Base-by-base conservation (phyloP, 2,888 invertebrate species). In the Heteromurus nitidus region DNA sequence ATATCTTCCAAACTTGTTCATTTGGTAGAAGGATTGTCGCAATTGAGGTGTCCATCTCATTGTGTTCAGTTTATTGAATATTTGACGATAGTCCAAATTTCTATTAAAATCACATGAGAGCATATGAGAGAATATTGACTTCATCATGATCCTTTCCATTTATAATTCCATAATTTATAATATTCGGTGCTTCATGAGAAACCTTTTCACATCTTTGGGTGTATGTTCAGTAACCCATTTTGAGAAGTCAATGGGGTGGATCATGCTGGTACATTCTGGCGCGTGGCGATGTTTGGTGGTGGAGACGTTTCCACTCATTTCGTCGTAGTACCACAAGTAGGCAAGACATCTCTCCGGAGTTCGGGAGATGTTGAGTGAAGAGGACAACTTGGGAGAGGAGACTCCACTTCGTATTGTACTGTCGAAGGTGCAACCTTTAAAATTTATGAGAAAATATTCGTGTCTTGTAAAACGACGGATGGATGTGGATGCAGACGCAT, bases 271-370 rank as follows among this genome's bases (percentile, higher is more conserved):
- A 44, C 80, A 80, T 9, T 80, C 73, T 26, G 26, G 30, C 3
- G 13, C 20, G 18, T 24, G 28, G 1, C 9, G 47, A 16, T n/a
- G 13, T 1, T 68, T 80, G 7, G 1, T 26, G 1, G 9, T 20
- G 9, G 74, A 36, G 2, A 42, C 36, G 22, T 36, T 67, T 28
- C 30, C 24, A 22, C 36, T 64, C n/a, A 7, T 72, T 11, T 80
- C 74, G 13, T 70, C 30, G 22, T 67, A 73, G 28, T 80, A 80
- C 80, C 80, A 80, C 36, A 80, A 28, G 18, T 80, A 80, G 28
- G 80, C 80, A 9, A 80, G 26, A 42, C 80, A 80, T 36, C 80
- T 42, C 11, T 28, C 64, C 3, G 22, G 22, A 3, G 42, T 36
- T 2, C 64, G 42, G 3, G 28, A 50, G 26, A 58, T 76, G n/a